These are phyloP conservation scores for Metellina segmentata DNA, from an alignment of 2,888 invertebrate genomes.

Conservation along the genomic window DNA sequence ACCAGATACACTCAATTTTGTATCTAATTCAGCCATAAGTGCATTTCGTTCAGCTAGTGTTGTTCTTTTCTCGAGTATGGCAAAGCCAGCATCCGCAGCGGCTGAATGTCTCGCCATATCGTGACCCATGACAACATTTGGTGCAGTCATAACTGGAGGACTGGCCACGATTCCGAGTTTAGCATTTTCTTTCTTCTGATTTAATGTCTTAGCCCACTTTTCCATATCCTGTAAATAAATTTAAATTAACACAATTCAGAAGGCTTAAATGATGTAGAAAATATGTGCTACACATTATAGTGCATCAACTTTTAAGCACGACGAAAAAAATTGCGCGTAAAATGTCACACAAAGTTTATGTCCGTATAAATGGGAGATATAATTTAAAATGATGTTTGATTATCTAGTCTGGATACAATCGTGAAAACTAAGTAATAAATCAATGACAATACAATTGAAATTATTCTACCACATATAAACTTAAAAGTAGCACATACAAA, in stretches of 20 bases:
- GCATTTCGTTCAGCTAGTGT: slow-evolving; percentile 78
- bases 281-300: no score
- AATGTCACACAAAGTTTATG: neutral
- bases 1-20: slow-evolving; percentile 80
- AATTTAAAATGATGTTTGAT: no score
- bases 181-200: slow-evolving; percentile 93
- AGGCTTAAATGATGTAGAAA: neutral
- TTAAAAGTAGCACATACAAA: no score
- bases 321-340: neutral
- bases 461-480: no score
- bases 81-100: slow-evolving; percentile 95
- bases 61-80: slow-evolving; percentile 90
- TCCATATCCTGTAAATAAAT: slow-evolving; percentile 86
- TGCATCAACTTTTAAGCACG: neutral
- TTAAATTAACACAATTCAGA: no score
- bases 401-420: no score
- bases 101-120: slow-evolving; percentile 83
- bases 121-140: slow-evolving; percentile 79
- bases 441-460: no score
- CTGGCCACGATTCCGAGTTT: slow-evolving; percentile 82
- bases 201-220: slow-evolving; percentile 97
- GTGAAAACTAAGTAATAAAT: no score
- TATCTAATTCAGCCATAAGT: slow-evolving; percentile 79
- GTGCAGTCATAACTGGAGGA: slow-evolving; percentile 78
- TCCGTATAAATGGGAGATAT: neutral